Base-by-base conservation (phyloP, 2,113 vertebrate species). In the Antechinus stuartii region DNA sequence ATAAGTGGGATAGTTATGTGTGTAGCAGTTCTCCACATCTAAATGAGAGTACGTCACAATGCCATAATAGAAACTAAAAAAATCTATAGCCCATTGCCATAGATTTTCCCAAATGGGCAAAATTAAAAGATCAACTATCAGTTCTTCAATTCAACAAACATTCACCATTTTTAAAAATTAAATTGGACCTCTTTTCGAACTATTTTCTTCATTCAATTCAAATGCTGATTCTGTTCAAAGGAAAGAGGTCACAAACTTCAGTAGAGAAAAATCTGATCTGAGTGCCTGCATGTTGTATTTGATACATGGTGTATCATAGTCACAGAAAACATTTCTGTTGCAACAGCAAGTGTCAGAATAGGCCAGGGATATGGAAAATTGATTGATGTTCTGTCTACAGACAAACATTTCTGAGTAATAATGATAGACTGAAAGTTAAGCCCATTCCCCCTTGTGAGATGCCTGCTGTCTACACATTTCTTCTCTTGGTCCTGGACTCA, bases 291-390 rank as follows among this genome's bases (percentile, higher is more conserved):
- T 42, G 23, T 42, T 42, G n/a, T 23, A 19, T 84, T 42, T 19
- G 49, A 35, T 0, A 0, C 6, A 24, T 1, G 0, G 0, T 8
- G 3, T 8, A 27, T 8, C 2, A 3, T 27, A 1, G 0, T 16
- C 52, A 9, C 22, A 10, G n/a, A 46, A 8, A 0, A 5, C 35
- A 76, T 42, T 92, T 49, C 49, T 49, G 50, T 19, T 0, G 47
- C 0, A 0, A 11, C 2, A 55, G 50, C 25, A 50, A 24, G 42
- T 0, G 24, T 52, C 91, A 91, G 47, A 91, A 35, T 23, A 54
- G 4, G 76, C 52, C 23, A 35, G 11, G n/a, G 2, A 52, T 2
- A 3, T 19, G 27, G 11, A 14, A 54, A 26, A 27, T 53, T 26
- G 50, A 42, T 91, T 94, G 5, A 96, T 11, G 54, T 19, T 90